Base-by-base conservation (phyloP, 2,888 invertebrate genomes). In the Iphiclides podalirius region DNA sequence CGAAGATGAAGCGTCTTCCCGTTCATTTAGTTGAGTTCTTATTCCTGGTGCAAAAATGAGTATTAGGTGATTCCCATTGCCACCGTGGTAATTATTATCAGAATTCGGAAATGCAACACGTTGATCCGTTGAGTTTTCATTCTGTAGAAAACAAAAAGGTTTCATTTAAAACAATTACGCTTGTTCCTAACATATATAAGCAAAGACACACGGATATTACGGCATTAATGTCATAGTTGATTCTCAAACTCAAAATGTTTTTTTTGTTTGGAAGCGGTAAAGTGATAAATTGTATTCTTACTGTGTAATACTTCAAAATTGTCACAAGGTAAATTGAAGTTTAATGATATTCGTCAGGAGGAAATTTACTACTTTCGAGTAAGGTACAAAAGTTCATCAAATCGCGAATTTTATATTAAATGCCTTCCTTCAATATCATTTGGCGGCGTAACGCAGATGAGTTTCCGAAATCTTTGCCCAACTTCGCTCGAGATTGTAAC, bases 391-490 rank as follows among this genome's bases (percentile, higher is more conserved):
- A 42, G 36, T 43, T 43, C 3, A 33, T 20, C 14, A 42, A 43
- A 49, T 42, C 8, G 9, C 7, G 11, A 38, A 12, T 31, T 49
- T 23, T 33, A 41, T 48, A 43, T 49, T 49, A 31, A 38, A 49
- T 12, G 17, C 2, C 8, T 6, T 6, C 28, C 13, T 49, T 37
- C 38, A 47, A 41, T 47, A 36, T 49, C 11, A 38, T 49, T 49
- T 37, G 23, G 28, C 20, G 17, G 41, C 33, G 12, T 37, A 43
- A 43, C 43, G 42, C 33, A 23, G 38, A 49, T 49, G 48, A 49
- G 33, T 49, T 49, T 49, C 16, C 48, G 38, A 43, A 49, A 49
- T 49, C 48, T 48, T 47, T 37, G 7, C 23, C 13, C 12, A 33
- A 49, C 43, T 49, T 35, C 20, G 33, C 15, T 14, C 20, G 6